Base-by-base conservation (phyloP, 2,113 vertebrate species). In the Holacanthus passer region DNA sequence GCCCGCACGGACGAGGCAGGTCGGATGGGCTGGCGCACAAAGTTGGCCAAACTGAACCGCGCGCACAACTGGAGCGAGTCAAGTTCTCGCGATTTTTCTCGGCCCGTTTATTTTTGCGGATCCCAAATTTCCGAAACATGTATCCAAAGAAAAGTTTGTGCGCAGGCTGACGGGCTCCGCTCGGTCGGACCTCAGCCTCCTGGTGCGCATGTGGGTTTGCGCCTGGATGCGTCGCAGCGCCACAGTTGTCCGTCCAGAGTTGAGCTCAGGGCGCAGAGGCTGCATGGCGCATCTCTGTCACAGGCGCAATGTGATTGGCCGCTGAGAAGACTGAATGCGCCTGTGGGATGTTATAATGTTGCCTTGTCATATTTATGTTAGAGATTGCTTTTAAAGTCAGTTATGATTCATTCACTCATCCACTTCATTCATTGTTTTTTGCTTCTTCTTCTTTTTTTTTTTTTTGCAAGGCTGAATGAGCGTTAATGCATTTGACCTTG, bases 1-100 rank as follows among this genome's bases (percentile, higher is more conserved):
- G 69, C 62, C 71, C 70, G 35, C 72, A 39, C 81, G n/a, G 75
- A 79, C 80, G 77, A 48, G 32, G 37, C 56, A 17, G 64, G 35
- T 68, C 83, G 35, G 77, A 77, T 32, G 63, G 27, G 41, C 55
- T 73, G 47, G 32, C 4, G 31, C 75, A 32, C 87, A 92, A 93
- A 94, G 91, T 94, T 94, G 84, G 10, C 72, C n/a, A 85, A 92
- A 90, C 84, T 87, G 81, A 81, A 79, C 80, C 65, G 84, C 17
- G 69, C 73, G 19, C 87, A 55, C 73, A 62, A 59, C 62, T 69
- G 58, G 78, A 70, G 70, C 58, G 82, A 84, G 29, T 84, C 82
- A 88, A 88, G 43, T 88, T 90, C 68, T 91, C 85, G 86, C 85
- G 84, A 77, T 75, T 73, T 56, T 65, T 79, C 68, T 71, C 63